Base-by-base conservation (phyloP, 2,888 invertebrate genomes). In the Chalcosyrphus nemorum region DNA sequence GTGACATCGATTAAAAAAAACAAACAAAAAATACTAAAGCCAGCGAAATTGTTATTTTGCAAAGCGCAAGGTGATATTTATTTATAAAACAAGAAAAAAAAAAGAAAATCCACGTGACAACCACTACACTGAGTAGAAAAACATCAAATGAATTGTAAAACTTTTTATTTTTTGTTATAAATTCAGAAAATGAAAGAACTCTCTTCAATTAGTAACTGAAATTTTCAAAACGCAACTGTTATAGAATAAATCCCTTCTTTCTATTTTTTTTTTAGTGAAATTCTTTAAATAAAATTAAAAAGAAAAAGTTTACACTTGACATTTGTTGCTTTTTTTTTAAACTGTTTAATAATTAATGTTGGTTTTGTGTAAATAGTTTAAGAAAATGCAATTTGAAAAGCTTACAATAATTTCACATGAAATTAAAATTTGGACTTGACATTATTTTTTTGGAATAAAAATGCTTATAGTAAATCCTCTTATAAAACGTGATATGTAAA, bases 1-100 rank as follows among this genome's bases (percentile, higher is more conserved):
- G 66, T 63, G 63, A 80, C 84, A 70, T 80, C 63, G 52, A 74
- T 70, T 57, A 74, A 84, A 54, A 29, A 74, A 57, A 76, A 56
- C 63, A 7, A 63, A 74, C 38, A 15, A 50, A 65, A 71, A 65
- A 66, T 56, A 78, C 63, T 78, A 74, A 80, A 84, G 68, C 74
- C 84, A 80, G 80, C 80, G 80, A 84, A 84, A 84, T 80, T 70
- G 70, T 84, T 84, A 68, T 80, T 84, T 80, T 80, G 84, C 80
- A 80, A 81, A 84, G 84, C 80, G 84, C 80, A 80, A 80, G 74
- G 84, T 84, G 84, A 84, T 84, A 84, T 84, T 84, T 84, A 80
- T 84, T 84, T 84, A 84, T 80, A 84, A 84, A 78, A 68, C n/a
- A n/a, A n/a, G n/a, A 54, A 38, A 27, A 72, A 35, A 41, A 29